Evolutionary conservation across 2,888 invertebrate species (phyloP), one percentile per base, ranked within the genome.

Genomic region (Hirtodrosophila cameraria): DNA sequence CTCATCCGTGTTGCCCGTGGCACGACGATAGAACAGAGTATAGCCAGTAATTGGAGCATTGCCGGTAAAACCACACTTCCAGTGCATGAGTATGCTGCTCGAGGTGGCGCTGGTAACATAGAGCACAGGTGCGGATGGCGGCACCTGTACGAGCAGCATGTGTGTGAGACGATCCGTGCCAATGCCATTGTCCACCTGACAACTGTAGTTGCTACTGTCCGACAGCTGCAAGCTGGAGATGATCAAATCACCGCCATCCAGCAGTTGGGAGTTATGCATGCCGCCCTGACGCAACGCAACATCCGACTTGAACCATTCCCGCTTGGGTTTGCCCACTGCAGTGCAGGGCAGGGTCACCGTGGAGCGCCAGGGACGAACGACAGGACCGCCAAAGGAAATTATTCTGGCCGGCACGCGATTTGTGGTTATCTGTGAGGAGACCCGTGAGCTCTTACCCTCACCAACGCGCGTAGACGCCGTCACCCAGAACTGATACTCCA

Each of bases 401-500:
- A 95, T 94, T 61, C 93, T 92, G 0, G 95, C 95, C 9, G 94
- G 94, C 91, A 93, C 93, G 76, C 94, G 92, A 70, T 92, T 93
- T 3, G 93, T 93, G 6, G 94, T 93, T 20, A 94, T 92, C 89
- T 94, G 94, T 0, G 94, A 93, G 4, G 94, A 93, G 1, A 94
- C 94, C 52, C 93, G 92, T 0, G 94, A 94, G 87, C 94, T 94
- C 83, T 94, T 94, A 0, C 96, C 96, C 88, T 96, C 95, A 0
- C 96, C 96, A 31, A 95, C 94, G 25, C 94, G 92, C 0, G 96
- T 96, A 3, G 94, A 94, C 1, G 95, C 95, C 0, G 95, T 94
- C 15, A 96, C 94, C 94, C 95, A 95, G 88, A 95, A 95, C 85
- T 95, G 94, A 87, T 96, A 95, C 82, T 95, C 94, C 49, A 94